A percentile compares a stretch with the other conserved stretches of the same genome.
phyloP scores from a whole-genome alignment of 2,888 invertebrate species.

The Platycheirus rosarum region DNA sequence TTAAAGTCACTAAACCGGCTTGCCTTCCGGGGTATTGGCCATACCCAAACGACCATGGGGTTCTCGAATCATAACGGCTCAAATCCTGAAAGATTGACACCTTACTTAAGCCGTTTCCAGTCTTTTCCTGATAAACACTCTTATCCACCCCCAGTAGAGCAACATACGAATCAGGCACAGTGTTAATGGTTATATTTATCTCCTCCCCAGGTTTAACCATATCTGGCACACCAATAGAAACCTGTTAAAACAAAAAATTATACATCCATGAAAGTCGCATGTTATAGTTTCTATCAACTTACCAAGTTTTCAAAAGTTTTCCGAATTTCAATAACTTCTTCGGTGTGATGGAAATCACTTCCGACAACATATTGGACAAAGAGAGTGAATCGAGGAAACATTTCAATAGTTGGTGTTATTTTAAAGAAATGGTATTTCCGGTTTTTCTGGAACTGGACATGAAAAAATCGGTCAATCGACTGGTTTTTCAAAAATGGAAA shows the following conservation, averaged over 20 bases:
- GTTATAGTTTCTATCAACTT: slow-evolving; percentile 54
- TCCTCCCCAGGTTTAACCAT: slow-evolving; percentile 90
- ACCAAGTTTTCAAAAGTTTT: slow-evolving; percentile 92
- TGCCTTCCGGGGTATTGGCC: slow-evolving; percentile 79
- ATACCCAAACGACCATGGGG: slow-evolving; percentile 79
- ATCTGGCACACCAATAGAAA: slow-evolving; percentile 86
- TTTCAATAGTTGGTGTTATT: slow-evolving; percentile 89
- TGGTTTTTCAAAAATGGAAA: not conserved
- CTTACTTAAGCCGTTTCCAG: slow-evolving; percentile 85
- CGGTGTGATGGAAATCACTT: slow-evolving; percentile 92
- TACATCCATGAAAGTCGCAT: not conserved
- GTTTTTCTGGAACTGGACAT: slow-evolving; percentile 81
- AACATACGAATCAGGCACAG: slow-evolving; percentile 93
- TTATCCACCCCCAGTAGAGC: slow-evolving; percentile 95
- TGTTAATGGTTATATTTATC: slow-evolving; percentile 89
- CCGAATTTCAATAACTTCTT: slow-evolving; percentile 90
- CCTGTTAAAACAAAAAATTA: slow-evolving; percentile 81
- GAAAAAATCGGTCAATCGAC: not conserved
- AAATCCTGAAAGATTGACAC: slow-evolving; percentile 86
- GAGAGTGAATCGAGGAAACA: slow-evolving; percentile 92
- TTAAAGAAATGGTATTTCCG: slow-evolving; percentile 85
- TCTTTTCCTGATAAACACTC: slow-evolving; percentile 88
- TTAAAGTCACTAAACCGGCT: slow-evolving; percentile 80
- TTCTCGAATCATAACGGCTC: slow-evolving; percentile 84
- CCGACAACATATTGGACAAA: slow-evolving; percentile 90